Percentiles rank a stretch among this genome's conserved stretches.
phyloP scores from a whole-genome alignment of 2,888 invertebrate genomes.

The Leptopilina syphax region DNA sequence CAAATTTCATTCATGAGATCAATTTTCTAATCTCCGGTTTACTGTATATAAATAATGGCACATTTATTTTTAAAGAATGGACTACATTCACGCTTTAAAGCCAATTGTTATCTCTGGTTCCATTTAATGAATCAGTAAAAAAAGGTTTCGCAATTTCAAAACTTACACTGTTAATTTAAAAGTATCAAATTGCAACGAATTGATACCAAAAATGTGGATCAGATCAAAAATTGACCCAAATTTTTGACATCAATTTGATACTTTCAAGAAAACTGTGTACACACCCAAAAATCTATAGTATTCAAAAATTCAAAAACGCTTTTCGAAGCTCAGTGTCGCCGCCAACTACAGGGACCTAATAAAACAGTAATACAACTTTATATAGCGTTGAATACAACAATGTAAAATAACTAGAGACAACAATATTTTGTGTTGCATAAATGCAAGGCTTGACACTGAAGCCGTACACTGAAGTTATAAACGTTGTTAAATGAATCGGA shows the following conservation, averaged over 20 bases:
- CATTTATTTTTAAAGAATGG: background rate
- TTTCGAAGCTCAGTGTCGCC: too few species aligned
- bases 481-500: constrained; percentile 31
- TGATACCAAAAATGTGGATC: too few species aligned
- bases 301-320: too few species aligned
- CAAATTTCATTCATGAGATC: constrained; percentile 8
- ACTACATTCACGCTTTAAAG: background rate
- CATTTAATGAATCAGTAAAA: background rate
- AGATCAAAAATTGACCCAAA: too few species aligned
- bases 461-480: constrained; percentile 7
- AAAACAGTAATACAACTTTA: too few species aligned
- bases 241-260: too few species aligned
- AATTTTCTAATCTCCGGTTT: constrained; percentile 15
- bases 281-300: too few species aligned
- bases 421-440: background rate
- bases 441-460: constrained; percentile 19
- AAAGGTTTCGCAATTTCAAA: background rate
- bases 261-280: too few species aligned
- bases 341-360: too few species aligned
- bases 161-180: too few species aligned
- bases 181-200: too few species aligned
- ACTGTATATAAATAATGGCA: background rate
- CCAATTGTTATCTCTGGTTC: background rate
- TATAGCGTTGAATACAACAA: too few species aligned
- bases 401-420: background rate